Base-by-base conservation (phyloP, 2,888 invertebrate species). In the Patella pellucida region DNA sequence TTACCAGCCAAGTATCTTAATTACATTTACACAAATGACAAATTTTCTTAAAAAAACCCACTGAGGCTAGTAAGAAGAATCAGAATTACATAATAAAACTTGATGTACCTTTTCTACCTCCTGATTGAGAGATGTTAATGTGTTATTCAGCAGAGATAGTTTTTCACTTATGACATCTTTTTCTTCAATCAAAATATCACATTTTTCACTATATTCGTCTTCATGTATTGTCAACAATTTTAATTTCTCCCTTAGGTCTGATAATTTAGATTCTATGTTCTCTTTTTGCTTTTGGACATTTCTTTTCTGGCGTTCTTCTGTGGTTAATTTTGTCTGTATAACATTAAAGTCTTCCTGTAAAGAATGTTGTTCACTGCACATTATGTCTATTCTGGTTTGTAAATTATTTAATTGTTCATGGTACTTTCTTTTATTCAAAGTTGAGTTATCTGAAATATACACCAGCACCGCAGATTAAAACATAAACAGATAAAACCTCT, bases 71-170 rank as follows among this genome's bases (percentile, higher is more conserved):
- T 9, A 7, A 41, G 7, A 41, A 41, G 9, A 41, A 41, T 41
- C 9, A 41, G 41, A 41, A 41, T 41, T 41, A 41, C 41, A 41
- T 41, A 41, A 41, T 9, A 41, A 41, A 41, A 41, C 41, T 41
- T 9, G 41, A 41, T 41, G 23, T 62, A 62, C 62, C 62, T 62
- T 62, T 62, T 62, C 62, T 62, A 62, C 62, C 62, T 62, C 62
- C 62, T 19, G 19, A 19, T 62, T 62, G 2, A 62, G 23, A 1
- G 62, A 62, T 11, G 62, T 23, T 62, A 62, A 23, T 23, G 62
- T 62, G 62, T 62, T 14, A 62, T 62, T 23, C 23, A 62, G 14
- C 62, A 62, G 19, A 19, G 23, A 9, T 23, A 62, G 19, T 62
- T 62, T 62, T 23, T 19, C 23, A 11, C 14, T 62, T 23, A 62